Base-by-base conservation (phyloP, 1,140 invertebrate species). In the Riptortus pedestris region DNA sequence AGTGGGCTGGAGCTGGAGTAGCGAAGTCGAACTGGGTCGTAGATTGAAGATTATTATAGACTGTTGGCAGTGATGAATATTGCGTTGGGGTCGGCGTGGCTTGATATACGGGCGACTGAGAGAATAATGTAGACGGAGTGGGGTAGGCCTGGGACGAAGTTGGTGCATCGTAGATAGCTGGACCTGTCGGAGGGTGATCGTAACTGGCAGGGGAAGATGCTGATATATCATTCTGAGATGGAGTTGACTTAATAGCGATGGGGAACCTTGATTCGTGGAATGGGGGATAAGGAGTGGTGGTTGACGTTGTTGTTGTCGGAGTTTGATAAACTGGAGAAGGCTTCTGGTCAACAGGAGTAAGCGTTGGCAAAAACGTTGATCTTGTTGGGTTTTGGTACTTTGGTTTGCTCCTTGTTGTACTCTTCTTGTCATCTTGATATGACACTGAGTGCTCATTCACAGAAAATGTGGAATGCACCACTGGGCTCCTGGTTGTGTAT, bases 331-430 rank as follows among this genome's bases (percentile, higher is more conserved):
- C 51, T 26, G 51, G 51, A 2, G 51, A 22, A 1, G 24, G 22
- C 22, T 26, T 55, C 16, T 47, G n/a, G 14, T 55, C 51, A 3
- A 16, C 14, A 26, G 51, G 51, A 5, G 51, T 55, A 12, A 55
- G 2, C 1, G 51, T 55, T 12, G 51, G 51, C 1, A 55, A 12
- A 14, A 55, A 55, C 20, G 51, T 55, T 3, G 51, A 55, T 26
- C 24, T 55, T 1, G 51, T 55, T 0, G 51, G 51, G 26, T 69
- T 1, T 71, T 72, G 20, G 72, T 28, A 67, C 24, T 28, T 51
- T 73, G 76, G 22, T 74, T 75, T 61, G 72, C 70, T 52, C 69
- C 60, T 2, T 70, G 64, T 24, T 73, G 73, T 57, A 72, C 74
- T 1, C 74, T 73, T 29, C 73, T 20, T 20, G 11, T 43, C 16